phyloP scores from a whole-genome alignment of 2,113 vertebrate genomes.

The Steatornis caripensis region DNA sequence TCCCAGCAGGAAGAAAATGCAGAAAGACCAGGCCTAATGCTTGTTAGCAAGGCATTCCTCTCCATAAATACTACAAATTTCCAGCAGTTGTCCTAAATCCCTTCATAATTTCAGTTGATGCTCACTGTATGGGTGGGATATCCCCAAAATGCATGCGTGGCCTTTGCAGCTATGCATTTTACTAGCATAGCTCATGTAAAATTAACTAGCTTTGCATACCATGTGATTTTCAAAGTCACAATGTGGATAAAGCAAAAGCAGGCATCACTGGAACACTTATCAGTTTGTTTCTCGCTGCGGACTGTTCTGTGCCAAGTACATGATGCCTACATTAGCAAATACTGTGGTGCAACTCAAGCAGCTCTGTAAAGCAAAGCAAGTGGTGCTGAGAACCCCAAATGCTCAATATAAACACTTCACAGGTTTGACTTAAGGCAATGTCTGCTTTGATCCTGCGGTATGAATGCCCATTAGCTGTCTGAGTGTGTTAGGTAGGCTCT shows the following conservation, averaged over 20 bases:
- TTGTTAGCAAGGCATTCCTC: background rate
- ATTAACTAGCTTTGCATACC: background rate
- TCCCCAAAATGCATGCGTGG: background rate
- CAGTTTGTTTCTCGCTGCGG: background rate
- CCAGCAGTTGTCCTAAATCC: background rate
- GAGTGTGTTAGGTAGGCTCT: rapidly evolving
- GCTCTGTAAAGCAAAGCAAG: background rate
- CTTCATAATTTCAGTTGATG: background rate
- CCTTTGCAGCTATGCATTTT: background rate
- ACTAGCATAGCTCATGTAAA: background rate
- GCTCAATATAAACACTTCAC: background rate
- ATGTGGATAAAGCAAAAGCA: background rate
- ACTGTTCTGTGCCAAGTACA: background rate
- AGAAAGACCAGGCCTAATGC: background rate
- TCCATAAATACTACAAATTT: background rate
- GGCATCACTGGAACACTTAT: background rate
- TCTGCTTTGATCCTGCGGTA: background rate
- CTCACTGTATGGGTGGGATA: background rate
- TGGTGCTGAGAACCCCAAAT: background rate
- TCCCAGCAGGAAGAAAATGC: background rate
- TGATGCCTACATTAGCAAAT: background rate
- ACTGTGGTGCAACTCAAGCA: background rate
- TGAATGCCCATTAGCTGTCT: background rate
- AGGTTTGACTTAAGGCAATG: background rate
- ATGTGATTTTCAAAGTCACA: background rate